These are phyloP conservation scores for Amphiura filiformis DNA, from an alignment of 35 echinoderm and acorn worm species.

Conservation along the genomic window DNA sequence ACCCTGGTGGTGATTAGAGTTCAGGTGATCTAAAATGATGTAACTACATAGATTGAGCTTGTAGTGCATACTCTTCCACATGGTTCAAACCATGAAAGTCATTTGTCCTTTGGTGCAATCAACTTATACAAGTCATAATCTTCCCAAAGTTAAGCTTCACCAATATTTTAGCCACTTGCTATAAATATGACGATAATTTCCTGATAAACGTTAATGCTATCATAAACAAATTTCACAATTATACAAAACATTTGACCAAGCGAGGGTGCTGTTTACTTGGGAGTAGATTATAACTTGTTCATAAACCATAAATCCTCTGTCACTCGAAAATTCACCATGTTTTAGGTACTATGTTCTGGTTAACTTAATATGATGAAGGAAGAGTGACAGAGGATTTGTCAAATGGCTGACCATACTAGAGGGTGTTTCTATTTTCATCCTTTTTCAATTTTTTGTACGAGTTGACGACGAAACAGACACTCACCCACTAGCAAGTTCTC, in stretches of 20 bases:
- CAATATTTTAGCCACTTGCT: background rate
- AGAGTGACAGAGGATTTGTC: background rate
- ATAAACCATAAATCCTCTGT: background rate
- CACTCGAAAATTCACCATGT: background rate
- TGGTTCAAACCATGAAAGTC: background rate
- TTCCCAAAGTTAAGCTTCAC: background rate
- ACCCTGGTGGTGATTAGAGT: background rate
- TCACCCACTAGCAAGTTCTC: slow-evolving; percentile 90
- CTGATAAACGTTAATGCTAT: background rate
- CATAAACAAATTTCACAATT: background rate
- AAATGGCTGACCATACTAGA: background rate
- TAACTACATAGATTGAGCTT: background rate
- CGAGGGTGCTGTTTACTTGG: too few relatives aligned
- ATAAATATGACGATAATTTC: too few relatives aligned
- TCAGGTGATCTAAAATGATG: background rate
- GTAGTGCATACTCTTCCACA: background rate
- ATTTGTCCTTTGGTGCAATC: background rate
- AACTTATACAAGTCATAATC: background rate
- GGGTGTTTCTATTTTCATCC: background rate
- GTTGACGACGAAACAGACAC: slow-evolving; percentile 26
- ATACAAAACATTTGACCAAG: background rate
- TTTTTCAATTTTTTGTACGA: background rate
- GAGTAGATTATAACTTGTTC: background rate
- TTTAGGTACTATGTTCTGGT: background rate
- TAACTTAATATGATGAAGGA: too few relatives aligned